phyloP scores from a whole-genome alignment of 2,113 vertebrate species.

The Tauraco erythrolophus region DNA sequence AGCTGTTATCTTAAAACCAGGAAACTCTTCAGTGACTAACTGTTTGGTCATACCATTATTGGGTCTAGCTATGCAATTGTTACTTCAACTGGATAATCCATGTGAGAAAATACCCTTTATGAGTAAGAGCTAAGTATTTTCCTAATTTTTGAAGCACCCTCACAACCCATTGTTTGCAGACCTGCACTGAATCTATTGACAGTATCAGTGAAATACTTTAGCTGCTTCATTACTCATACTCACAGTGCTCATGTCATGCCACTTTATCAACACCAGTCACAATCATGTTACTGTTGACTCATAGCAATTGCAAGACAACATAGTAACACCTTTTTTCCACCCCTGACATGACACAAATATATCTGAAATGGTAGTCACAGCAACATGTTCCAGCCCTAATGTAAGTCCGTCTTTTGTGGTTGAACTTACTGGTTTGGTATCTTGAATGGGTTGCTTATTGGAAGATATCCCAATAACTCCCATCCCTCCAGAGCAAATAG shows the following conservation, averaged over 20 bases:
- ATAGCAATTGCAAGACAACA: not conserved
- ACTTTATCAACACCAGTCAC: not conserved
- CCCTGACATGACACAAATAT: not conserved
- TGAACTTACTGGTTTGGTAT: not conserved
- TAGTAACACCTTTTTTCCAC: not conserved
- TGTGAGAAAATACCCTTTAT: not conserved
- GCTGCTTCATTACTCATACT: not conserved
- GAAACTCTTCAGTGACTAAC: not conserved
- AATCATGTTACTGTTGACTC: not conserved
- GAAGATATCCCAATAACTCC: not conserved
- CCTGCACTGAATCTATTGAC: not conserved
- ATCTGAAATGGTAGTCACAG: not conserved
- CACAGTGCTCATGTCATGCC: not conserved
- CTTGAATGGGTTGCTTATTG: not conserved
- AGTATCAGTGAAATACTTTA: not conserved
- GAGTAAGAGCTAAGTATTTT: not conserved
- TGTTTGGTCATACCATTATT: not conserved
- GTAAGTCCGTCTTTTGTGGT: not conserved
- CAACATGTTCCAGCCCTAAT: not conserved
- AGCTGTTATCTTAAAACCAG: not conserved
- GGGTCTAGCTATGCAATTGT: not conserved
- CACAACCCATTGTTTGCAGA: not conserved
- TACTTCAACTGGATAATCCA: not conserved
- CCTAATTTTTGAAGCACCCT: not conserved
- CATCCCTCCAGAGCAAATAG: not conserved